Conservation (phyloP, 2,113 vertebrate species). For the Pica pica region DNA sequence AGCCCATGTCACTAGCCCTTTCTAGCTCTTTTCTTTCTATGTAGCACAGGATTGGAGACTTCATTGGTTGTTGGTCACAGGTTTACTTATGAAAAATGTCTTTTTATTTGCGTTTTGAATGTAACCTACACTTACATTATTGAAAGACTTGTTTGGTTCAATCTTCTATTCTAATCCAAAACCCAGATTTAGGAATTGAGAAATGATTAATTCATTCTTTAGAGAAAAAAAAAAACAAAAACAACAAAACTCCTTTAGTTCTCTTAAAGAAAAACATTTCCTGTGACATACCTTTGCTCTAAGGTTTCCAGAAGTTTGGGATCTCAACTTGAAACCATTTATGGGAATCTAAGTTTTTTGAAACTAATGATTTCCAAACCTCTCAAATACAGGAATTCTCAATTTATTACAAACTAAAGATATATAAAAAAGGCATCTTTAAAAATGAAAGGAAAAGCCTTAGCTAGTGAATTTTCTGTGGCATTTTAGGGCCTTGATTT, state of each 20-base stretch:
- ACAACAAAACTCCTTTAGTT: not conserved
- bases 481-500: not conserved
- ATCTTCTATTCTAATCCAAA: not conserved
- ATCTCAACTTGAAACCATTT: not conserved
- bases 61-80: not conserved
- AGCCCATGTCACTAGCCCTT: not conserved
- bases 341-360: not conserved
- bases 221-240: not conserved
- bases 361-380: not conserved
- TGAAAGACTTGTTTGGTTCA: not conserved
- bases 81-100: not conserved
- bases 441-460: not conserved
- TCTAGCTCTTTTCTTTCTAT: not conserved
- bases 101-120: not conserved
- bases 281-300: not conserved
- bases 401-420: not conserved
- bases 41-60: not conserved
- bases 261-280: not conserved
- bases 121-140: not conserved
- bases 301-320: not conserved
- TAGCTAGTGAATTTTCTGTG: not conserved
- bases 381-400: not conserved
- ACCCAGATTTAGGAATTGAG: not conserved
- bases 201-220: not conserved
- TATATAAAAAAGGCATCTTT: not conserved